Conservation (phyloP, 2,888 invertebrate species). For the Cerceris rybyensis region DNA sequence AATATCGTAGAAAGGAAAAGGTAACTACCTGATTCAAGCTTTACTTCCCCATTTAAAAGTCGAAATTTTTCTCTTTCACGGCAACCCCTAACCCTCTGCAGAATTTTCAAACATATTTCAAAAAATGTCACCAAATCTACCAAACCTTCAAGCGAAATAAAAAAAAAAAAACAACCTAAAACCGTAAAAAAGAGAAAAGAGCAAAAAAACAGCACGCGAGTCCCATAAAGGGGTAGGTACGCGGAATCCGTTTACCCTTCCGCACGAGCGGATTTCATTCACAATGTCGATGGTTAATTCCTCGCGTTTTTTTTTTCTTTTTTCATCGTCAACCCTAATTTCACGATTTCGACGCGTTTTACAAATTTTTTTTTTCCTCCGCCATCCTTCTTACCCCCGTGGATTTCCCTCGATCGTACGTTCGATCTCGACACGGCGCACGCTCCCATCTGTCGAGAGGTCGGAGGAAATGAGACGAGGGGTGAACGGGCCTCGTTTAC, state of each 20-base stretch:
- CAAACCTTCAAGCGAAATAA: conserved; percentile 1
- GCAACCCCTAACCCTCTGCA: too few species aligned
- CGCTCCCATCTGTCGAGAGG: conserved; percentile 73
- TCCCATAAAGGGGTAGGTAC: conserved; percentile 39
- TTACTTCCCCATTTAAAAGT: too few species aligned
- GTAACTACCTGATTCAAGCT: too few species aligned
- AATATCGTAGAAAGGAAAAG: too few species aligned
- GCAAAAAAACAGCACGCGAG: conserved; percentile 40
- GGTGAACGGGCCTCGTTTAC: conserved; percentile 41
- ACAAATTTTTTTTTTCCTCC: conserved; percentile 68
- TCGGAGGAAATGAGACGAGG: conserved; percentile 22
- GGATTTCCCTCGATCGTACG: conserved; percentile 7
- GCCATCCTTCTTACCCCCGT: not conserved
- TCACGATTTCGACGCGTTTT: conserved; percentile 73
- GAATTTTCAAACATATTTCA: too few species aligned
- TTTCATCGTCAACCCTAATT: conserved; percentile 75
- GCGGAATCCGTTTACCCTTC: conserved; percentile 53
- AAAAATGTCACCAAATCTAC: conserved; percentile 15
- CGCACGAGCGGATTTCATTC: conserved; percentile 52
- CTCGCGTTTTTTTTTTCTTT: conserved; percentile 37
- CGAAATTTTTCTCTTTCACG: too few species aligned
- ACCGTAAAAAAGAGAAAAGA: conserved; percentile 5
- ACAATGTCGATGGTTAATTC: conserved; percentile 64
- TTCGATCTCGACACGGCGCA: conserved; percentile 43
- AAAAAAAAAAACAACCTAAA: not conserved